These are phyloP conservation scores for Lucilia sericata DNA, from an alignment of 1,140 invertebrate species.

Conservation along the genomic window DNA sequence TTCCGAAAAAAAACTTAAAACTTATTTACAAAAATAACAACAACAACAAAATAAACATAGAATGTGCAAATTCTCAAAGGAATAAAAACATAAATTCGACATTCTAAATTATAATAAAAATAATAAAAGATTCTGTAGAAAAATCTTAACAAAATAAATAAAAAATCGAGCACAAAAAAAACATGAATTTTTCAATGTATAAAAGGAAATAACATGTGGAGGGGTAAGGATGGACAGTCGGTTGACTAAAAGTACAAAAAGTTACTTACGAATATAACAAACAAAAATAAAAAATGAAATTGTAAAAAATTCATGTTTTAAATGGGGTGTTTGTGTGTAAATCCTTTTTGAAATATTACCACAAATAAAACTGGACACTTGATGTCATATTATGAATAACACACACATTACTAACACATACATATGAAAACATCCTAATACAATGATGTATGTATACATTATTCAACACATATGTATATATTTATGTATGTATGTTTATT, in stretches of 20 bases:
- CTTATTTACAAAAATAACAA: slow-evolving; percentile 3
- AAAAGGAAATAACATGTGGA: background rate
- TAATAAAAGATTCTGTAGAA: background rate
- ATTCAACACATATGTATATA: background rate
- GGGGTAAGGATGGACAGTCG: too few relatives aligned
- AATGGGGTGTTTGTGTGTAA: slow-evolving; percentile 39
- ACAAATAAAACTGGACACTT: slow-evolving; percentile 45
- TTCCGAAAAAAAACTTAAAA: background rate
- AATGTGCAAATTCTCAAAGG: slow-evolving; percentile 46
- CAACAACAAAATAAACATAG: slow-evolving; percentile 22
- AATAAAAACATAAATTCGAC: slow-evolving; percentile 35
- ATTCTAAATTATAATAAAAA: slow-evolving; percentile 20
- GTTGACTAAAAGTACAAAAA: too few relatives aligned
- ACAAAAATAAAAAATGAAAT: background rate
- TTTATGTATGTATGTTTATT: background rate
- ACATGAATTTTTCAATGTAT: background rate
- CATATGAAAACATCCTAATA: background rate
- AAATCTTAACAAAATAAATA: background rate
- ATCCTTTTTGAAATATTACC: slow-evolving; percentile 45
- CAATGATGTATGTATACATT: slow-evolving; percentile 15
- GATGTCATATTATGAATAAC: slow-evolving; percentile 37
- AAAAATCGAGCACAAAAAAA: background rate
- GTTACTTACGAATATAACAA: background rate
- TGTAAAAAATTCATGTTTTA: background rate
- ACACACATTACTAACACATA: background rate